phyloP scores from a whole-genome alignment of 2,888 invertebrate species.

The Trypoxylon attenuatum region DNA sequence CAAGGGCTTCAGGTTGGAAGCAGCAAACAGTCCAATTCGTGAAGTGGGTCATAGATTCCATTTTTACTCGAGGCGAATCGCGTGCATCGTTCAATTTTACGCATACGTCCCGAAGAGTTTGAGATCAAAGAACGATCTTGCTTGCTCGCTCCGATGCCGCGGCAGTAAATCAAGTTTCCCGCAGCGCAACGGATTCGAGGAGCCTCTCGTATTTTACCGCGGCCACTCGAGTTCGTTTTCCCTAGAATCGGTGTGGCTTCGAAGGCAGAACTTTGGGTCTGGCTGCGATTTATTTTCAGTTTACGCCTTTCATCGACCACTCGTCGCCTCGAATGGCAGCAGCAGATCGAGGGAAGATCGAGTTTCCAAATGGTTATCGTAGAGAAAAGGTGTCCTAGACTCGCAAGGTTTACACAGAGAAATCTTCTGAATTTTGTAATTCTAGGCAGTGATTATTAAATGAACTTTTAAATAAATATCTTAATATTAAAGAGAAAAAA shows the following conservation, averaged over 20 bases:
- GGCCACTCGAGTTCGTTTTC: constrained; percentile 28
- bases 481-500: constrained; percentile 22
- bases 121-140: not conserved
- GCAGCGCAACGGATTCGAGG: constrained; percentile 14
- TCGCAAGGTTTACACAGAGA: not conserved
- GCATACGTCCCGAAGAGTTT: not conserved
- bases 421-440: constrained; percentile 39
- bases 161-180: constrained; percentile 13
- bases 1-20: not conserved
- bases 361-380: too few species aligned
- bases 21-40: too few species aligned
- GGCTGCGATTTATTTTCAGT: constrained; percentile 35
- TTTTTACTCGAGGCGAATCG: not conserved
- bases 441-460: constrained; percentile 21
- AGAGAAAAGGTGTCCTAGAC: too few species aligned
- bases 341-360: not conserved
- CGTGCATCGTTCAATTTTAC: not conserved
- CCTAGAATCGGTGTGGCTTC: constrained; percentile 19
- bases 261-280: constrained; percentile 13
- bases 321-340: not conserved
- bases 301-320: constrained; percentile 15
- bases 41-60: too few species aligned
- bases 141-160: not conserved
- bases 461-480: constrained; percentile 46
- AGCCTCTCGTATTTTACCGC: constrained; percentile 8